Evolutionary conservation across 2,797 vertebrate genomes (phyloP), one percentile per base, ranked within the genome.

Genomic region (Gymnoscopelus microlampas): DNA sequence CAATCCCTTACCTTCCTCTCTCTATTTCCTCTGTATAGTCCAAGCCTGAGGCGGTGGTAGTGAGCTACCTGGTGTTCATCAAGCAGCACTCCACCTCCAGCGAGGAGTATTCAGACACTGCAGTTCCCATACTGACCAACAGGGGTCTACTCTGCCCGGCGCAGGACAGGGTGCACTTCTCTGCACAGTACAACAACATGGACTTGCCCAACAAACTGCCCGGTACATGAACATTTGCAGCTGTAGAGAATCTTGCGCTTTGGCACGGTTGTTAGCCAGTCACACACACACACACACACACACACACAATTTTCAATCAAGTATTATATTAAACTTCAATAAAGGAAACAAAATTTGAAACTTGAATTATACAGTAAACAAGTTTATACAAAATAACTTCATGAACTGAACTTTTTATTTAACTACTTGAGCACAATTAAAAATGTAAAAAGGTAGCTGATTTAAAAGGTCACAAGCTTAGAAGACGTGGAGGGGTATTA

Each of bases 11-110:
- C 49, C 15, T 48, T 5, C 19, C 50, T 66, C 19, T 23, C 24
- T 49, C 8, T 12, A 19, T 44, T 19, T 64, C 59, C 11, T 15
- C 0, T 5, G 57, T 24, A 12, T 71, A 95, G 94, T 85, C 79
- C 4, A 95, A 95, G 79, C 65, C 92, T 0, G 63, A 88, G 35
- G 48, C 78, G 0, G 90, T 93, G 71, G 88, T 92, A 12, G 89
- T 94, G 81, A 94, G 93, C 74, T 95, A 95, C 82, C 67, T 95
- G 78, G 88, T 94, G 68, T 95, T 94, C 85, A 93, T 95, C 85
- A 95, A 95, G 85, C 85, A 85, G 70, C 89, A 95, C 70, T 91
- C 90, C 2, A 53, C 82, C 53, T 85, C 70, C 65, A 82, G 73
- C 61, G 86, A 83, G 70, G 90, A 93, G 26, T 88, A 88, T 64